Conservation (phyloP, 1,140 invertebrate genomes). For the Pseudomyrmex gracilis region DNA sequence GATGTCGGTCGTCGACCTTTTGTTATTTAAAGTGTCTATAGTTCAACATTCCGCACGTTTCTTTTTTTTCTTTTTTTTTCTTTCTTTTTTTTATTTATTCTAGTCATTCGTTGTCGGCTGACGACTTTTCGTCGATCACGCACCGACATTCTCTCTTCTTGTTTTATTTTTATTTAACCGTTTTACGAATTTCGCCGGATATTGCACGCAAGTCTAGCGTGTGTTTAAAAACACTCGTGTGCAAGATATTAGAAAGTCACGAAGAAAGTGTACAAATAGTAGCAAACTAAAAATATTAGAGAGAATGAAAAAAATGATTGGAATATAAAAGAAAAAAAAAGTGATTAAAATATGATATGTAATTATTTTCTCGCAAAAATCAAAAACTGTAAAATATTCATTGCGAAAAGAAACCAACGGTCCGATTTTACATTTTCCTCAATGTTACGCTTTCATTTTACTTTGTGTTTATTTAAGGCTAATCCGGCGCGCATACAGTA, state of each 20-base stretch:
- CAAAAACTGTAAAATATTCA: background rate
- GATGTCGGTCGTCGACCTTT: slow-evolving; percentile 43
- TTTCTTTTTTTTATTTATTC: slow-evolving; percentile 43
- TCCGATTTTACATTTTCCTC: slow-evolving; percentile 1
- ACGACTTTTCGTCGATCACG: slow-evolving; percentile 46
- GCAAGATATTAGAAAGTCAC: slow-evolving; percentile 9
- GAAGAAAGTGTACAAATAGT: background rate
- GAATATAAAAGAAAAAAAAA: background rate
- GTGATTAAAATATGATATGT: background rate
- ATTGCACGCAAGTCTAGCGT: slow-evolving; percentile 26
- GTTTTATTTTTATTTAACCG: slow-evolving; percentile 46
- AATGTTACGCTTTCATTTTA: background rate
- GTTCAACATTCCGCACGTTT: slow-evolving; percentile 45
- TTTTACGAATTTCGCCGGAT: slow-evolving; percentile 39
- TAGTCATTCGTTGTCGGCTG: slow-evolving; percentile 26
- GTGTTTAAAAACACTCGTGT: background rate
- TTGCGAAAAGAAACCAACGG: background rate
- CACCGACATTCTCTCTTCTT: slow-evolving; percentile 3
- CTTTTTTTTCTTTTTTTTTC: slow-evolving; percentile 1
- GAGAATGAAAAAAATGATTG: background rate
- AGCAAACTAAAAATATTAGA: background rate
- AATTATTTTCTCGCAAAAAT: background rate
- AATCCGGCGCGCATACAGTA: background rate
- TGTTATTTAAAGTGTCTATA: slow-evolving; percentile 64
- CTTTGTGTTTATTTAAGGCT: background rate